Evolutionary conservation across 2,888 invertebrate genomes (phyloP).

Genomic region (Idaea aversata): DNA sequence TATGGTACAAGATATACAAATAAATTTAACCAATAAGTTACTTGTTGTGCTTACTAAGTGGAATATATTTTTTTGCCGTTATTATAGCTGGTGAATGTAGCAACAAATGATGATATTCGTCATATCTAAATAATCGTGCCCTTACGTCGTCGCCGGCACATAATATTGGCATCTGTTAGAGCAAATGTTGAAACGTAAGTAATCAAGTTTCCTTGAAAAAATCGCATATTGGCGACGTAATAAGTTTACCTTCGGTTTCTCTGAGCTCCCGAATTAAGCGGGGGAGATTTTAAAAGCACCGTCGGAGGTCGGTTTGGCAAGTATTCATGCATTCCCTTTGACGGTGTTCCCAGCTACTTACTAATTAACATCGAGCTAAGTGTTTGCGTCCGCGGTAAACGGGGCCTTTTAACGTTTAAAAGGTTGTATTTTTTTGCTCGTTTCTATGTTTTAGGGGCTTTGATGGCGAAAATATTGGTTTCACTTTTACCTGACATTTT

Average conservation of each 20-base stretch:
- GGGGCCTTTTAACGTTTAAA: constrained; percentile 78
- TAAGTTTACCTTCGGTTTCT: constrained; percentile 76
- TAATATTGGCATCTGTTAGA: constrained; percentile 15
- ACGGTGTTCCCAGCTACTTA: constrained; percentile 75
- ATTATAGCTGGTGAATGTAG: background rate
- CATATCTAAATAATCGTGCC: background rate
- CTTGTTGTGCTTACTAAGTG: too few species aligned
- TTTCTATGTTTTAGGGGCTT: constrained; percentile 69
- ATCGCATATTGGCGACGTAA: constrained; percentile 71
- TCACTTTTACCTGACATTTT: constrained; percentile 64
- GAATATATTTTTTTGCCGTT: too few species aligned
- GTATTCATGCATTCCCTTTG: constrained; percentile 81
- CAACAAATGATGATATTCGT: background rate
- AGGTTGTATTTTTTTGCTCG: constrained; percentile 64
- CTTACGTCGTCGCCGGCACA: background rate
- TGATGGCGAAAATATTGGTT: constrained; percentile 69
- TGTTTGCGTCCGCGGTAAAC: constrained; percentile 80
- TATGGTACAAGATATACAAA: too few species aligned
- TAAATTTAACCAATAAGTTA: too few species aligned
- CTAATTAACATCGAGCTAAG: constrained; percentile 78
- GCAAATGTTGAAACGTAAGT: constrained; percentile 38
- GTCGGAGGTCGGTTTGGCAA: constrained; percentile 66
- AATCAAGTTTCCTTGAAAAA: constrained; percentile 58
- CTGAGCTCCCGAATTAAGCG: constrained; percentile 67
- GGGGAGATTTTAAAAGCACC: constrained; percentile 76